phyloP scores from a whole-genome alignment of 2,113 vertebrate species.

The Myanophis thanlyinensis region DNA sequence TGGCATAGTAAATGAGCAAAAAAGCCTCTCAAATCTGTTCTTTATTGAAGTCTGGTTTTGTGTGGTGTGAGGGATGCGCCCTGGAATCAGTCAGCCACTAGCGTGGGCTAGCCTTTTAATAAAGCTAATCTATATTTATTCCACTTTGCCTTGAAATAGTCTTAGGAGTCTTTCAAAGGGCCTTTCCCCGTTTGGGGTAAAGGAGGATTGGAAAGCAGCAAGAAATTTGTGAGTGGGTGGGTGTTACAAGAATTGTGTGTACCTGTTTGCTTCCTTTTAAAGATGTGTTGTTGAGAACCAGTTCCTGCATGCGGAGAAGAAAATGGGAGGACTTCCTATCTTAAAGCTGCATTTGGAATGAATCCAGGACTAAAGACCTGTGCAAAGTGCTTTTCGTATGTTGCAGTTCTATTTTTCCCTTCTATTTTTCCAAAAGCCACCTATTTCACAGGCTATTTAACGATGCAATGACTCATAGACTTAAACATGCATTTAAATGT shows the following conservation, averaged over 20 bases:
- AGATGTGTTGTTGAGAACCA: neutral
- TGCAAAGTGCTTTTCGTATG: neutral
- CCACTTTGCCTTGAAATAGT: conserved; percentile 79
- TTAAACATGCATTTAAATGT: neutral
- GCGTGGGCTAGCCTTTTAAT: conserved; percentile 78
- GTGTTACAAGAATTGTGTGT: conserved; percentile 2
- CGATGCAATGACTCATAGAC: neutral
- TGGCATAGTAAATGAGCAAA: conserved; percentile 57
- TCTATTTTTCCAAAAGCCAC: neutral
- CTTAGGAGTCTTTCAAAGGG: conserved; percentile 61
- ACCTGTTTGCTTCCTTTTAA: neutral
- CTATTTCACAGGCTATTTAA: neutral
- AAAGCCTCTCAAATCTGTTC: conserved; percentile 65
- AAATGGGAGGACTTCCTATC: neutral
- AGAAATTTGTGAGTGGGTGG: neutral
- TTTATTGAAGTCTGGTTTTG: conserved; percentile 78
- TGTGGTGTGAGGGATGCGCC: conserved; percentile 65
- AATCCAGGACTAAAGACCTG: neutral
- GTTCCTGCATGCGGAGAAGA: neutral
- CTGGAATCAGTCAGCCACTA: conserved; percentile 79
- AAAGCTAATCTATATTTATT: conserved; percentile 83
- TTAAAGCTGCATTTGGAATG: neutral
- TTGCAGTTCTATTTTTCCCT: neutral
- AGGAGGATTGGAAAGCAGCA: conserved; percentile 6
- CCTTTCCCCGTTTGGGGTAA: conserved; percentile 61